Evolutionary conservation across 2,113 vertebrate genomes (phyloP), one percentile per base, ranked within the genome.

Genomic region (Pithys albifrons): DNA sequence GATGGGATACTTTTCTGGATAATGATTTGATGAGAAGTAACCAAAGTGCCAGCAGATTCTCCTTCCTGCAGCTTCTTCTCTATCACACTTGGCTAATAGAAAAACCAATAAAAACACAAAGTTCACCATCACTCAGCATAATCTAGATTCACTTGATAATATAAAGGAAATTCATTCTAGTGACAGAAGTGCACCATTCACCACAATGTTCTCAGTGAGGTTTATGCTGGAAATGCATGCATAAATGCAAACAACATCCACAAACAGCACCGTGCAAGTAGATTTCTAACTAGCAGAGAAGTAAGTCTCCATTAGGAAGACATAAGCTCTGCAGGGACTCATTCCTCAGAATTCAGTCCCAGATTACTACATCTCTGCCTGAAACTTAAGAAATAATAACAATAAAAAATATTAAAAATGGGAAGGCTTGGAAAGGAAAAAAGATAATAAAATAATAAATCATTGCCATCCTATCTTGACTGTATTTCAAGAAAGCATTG

Each of bases 1-100:
- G 97, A 97, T 75, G 97, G 97, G 54, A 98, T 85, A 96, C 83
- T 98, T 98, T 98, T 98, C 98, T 98, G 98, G 97, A 98, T 97
- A 97, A 97, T 97, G 95, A 98, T 97, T 95, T 98, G 98, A 95
- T 88, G 97, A 97, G 98, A 97, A 95, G 98, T 94, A 95, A 98
- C 92, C 96, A 97, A 76, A 95, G 97, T 97, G 93, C 91, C 97
- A 85, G 96, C 78, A 84, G 97, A 94, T 49, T 97, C 97, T 96
- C 97, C 97, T 95, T 98, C 97, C 93, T 96, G 94, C 24, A 95
- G 94, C 95, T 97, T 97, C 97, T 97, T 97, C 95, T 97, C 95
- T 96, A 96, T 95, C 95, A 94, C 89, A 94, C 95, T 97, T 37
- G 94, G 97, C 98, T 98, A 97, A 95, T 90, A 92, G 90, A 93